Conservation (phyloP, 2,797 vertebrate genomes). For the Mionectes olivaceus region DNA sequence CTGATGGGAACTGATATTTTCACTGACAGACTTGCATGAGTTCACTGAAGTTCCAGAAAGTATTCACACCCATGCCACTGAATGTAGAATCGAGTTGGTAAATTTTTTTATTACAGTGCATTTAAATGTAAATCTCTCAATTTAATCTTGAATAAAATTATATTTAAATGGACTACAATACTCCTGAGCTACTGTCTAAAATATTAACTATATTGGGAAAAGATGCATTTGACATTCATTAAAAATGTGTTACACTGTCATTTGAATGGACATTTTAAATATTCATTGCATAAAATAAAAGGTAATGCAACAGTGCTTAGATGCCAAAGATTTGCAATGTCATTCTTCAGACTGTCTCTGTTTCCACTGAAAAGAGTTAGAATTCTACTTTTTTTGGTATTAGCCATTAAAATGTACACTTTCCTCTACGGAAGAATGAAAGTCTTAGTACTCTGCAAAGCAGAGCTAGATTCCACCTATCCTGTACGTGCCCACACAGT, state of each 20-base stretch:
- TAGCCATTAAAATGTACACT: neutral
- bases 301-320: neutral
- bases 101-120: neutral
- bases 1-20: neutral
- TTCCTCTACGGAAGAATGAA: neutral
- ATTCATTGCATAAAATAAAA: conserved; percentile 16
- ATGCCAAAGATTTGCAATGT: neutral
- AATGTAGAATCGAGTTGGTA: neutral
- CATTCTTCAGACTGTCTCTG: neutral
- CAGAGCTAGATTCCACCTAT: neutral
- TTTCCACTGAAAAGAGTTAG: neutral
- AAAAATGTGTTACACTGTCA: conserved; percentile 13
- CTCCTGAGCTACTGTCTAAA: neutral
- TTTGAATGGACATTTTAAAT: neutral
- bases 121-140: conserved; percentile 31
- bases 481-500: neutral
- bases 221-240: conserved; percentile 4
- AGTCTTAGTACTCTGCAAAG: neutral
- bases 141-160: conserved; percentile 15
- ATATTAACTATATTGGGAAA: neutral
- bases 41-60: neutral
- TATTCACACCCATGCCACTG: neutral
- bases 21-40: neutral
- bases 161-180: neutral
- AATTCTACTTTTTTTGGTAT: neutral